Evolutionary conservation across 2,888 invertebrate species (phyloP).

Genomic region (Amphipyra tragopoginis): DNA sequence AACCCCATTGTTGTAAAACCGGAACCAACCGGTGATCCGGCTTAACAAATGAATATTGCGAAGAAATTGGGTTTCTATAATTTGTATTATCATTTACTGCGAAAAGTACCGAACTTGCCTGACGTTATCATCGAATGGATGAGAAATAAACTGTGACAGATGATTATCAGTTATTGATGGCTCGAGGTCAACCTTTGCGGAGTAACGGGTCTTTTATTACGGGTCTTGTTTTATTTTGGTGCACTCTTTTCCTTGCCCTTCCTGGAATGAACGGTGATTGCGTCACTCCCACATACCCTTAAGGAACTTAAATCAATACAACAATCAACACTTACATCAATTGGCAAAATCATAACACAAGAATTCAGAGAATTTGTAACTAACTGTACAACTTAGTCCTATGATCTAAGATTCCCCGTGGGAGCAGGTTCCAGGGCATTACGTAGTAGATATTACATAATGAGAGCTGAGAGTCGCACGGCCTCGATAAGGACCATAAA

Average conservation of each 20-base stretch:
- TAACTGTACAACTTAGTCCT: constrained; percentile 2
- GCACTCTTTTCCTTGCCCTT: constrained; percentile 19
- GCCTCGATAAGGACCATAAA: constrained; percentile 48
- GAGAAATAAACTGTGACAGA: constrained; percentile 26
- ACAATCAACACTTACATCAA: neutral
- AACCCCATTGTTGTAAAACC: constrained; percentile 50
- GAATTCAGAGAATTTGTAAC: neutral
- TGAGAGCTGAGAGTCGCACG: constrained; percentile 23
- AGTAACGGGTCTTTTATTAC: constrained; percentile 42
- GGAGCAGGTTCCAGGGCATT: constrained; percentile 11
- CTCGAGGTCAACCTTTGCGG: constrained; percentile 36
- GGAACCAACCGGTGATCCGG: constrained; percentile 43
- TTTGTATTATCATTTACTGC: constrained; percentile 24
- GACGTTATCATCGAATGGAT: constrained; percentile 5
- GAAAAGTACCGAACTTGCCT: constrained; percentile 6
- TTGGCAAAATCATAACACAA: neutral
- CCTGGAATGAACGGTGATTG: constrained; percentile 26
- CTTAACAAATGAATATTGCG: constrained; percentile 32
- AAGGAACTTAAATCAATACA: neutral
- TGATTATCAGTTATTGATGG: constrained; percentile 53
- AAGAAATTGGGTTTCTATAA: constrained; percentile 27
- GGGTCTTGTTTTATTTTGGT: constrained; percentile 23
- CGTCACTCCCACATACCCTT: constrained; percentile 17
- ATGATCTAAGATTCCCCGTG: constrained; percentile 2
- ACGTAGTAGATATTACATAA: constrained; percentile 25